Evolutionary conservation across 2,888 invertebrate genomes (phyloP).

Genomic region (Leptinotarsa tumamoca): DNA sequence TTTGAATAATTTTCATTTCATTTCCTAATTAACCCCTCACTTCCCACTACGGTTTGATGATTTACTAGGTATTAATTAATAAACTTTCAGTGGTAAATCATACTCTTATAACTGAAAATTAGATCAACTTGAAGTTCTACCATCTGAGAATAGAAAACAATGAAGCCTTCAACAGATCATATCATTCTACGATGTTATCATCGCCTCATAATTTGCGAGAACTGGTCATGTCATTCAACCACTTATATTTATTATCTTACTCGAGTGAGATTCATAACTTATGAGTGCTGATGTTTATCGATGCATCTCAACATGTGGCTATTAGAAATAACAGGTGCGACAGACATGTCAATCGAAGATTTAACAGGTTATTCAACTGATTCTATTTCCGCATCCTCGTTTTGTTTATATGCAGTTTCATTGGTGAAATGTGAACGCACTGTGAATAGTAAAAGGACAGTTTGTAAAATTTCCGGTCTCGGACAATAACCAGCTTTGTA

Average conservation of each 20-base stretch:
- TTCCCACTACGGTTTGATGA: too few relatives aligned
- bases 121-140: too few relatives aligned
- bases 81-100: too few relatives aligned
- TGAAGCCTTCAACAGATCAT: background rate
- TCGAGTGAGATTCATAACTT: slow-evolving; percentile 1
- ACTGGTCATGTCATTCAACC: slow-evolving; percentile 6
- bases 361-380: slow-evolving; percentile 44
- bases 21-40: too few relatives aligned
- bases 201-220: slow-evolving; percentile 3
- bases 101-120: too few relatives aligned
- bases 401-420: slow-evolving; percentile 32
- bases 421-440: slow-evolving; percentile 17
- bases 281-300: slow-evolving; percentile 18
- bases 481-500: background rate
- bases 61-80: too few relatives aligned
- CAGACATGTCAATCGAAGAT: slow-evolving; percentile 31
- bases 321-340: slow-evolving; percentile 38
- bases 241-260: slow-evolving; percentile 9
- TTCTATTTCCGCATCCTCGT: slow-evolving; percentile 40
- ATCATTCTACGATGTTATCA: background rate
- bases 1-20: too few relatives aligned
- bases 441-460: slow-evolving; percentile 29
- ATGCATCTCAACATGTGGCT: slow-evolving; percentile 35
- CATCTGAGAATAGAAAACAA: background rate
- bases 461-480: slow-evolving; percentile 24